Evolutionary conservation across 2,113 vertebrate species (phyloP).

Genomic region (Entelurus aequoreus): DNA sequence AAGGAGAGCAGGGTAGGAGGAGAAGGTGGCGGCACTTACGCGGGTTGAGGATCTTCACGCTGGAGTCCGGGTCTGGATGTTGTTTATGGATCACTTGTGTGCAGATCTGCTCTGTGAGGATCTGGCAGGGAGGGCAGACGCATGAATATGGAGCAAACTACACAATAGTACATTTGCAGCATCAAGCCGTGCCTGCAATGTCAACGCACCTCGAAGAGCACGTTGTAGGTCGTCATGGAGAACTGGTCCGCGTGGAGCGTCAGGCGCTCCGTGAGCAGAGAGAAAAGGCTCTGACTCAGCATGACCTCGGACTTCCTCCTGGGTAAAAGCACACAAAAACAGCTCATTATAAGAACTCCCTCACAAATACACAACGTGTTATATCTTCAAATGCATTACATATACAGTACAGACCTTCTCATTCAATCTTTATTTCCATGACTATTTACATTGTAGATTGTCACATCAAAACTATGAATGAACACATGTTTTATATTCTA

Average conservation of each 20-base stretch:
- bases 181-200: neutral
- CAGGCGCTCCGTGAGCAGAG: conserved; percentile 88
- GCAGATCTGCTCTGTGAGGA: conserved; percentile 94
- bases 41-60: conserved; percentile 95
- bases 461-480: too few relatives aligned
- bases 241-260: conserved; percentile 87
- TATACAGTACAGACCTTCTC: too few relatives aligned
- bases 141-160: conserved; percentile 28
- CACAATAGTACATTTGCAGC: neutral
- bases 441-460: too few relatives aligned
- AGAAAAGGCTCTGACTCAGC: conserved; percentile 92
- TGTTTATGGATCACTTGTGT: conserved; percentile 98
- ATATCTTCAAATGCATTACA: too few relatives aligned
- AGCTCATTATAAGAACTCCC: neutral
- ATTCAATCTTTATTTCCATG: too few relatives aligned
- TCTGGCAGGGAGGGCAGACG: conserved; percentile 66
- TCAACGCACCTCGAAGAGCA: conserved; percentile 87
- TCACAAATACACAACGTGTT: too few relatives aligned
- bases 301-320: conserved; percentile 97
- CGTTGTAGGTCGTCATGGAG: conserved; percentile 94
- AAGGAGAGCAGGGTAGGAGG: conserved; percentile 27
- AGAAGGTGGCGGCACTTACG: conserved; percentile 77
- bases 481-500: too few relatives aligned
- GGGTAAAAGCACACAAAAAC: conserved; percentile 24
- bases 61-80: conserved; percentile 94